A percentile compares a stretch with the other conserved stretches of the same genome.
Evolutionary conservation across 2,797 vertebrate species (phyloP).

Genomic region (Nannoperca australis): DNA sequence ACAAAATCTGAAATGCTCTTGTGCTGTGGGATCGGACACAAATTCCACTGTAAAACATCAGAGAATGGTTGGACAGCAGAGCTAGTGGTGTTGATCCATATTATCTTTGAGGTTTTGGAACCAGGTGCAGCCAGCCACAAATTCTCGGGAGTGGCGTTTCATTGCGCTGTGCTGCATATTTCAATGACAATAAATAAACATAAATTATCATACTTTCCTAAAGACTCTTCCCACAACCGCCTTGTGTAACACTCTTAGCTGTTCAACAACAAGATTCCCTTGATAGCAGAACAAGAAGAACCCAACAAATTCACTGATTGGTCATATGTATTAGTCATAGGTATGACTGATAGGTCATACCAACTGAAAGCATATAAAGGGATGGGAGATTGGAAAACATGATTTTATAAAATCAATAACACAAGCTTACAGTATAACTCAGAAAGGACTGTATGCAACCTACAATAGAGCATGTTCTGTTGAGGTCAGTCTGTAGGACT

Average conservation of each 20-base stretch:
- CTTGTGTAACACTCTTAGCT: constrained; percentile 34
- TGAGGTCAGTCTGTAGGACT: neutral
- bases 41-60: constrained; percentile 34
- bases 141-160: constrained; percentile 56
- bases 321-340: no score
- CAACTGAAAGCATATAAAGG: neutral
- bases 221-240: constrained; percentile 58
- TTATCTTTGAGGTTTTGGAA: constrained; percentile 73
- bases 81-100: constrained; percentile 25
- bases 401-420: neutral
- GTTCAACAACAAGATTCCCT: constrained; percentile 27
- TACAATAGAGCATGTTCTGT: neutral
- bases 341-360: neutral
- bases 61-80: constrained; percentile 10
- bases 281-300: constrained; percentile 32
- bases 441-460: neutral
- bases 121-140: constrained; percentile 69
- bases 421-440: neutral
- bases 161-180: constrained; percentile 65
- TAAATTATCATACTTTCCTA: constrained; percentile 80
- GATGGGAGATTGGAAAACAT: neutral
- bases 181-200: constrained; percentile 81
- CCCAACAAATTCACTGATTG: constrained; percentile 19
- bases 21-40: constrained; percentile 3
- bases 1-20: neutral